phyloP scores from a whole-genome alignment of 2,113 vertebrate species.

The Platichthys stellatus region DNA sequence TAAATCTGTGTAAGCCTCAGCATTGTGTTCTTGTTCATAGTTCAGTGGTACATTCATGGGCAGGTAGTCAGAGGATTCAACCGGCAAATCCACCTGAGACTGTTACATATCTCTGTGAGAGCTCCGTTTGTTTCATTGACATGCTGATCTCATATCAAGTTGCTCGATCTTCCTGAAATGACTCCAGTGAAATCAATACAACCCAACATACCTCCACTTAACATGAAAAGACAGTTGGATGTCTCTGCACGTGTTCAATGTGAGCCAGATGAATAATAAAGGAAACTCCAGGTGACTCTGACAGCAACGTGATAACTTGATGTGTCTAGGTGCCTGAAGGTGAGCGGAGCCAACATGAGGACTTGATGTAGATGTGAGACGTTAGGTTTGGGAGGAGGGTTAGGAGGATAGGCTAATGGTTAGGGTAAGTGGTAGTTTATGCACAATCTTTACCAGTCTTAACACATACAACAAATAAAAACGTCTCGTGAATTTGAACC shows the following conservation, averaged over 20 bases:
- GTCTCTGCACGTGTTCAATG: conserved; percentile 23
- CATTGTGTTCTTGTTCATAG: not conserved
- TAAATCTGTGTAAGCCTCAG: no score
- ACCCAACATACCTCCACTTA: conserved; percentile 45
- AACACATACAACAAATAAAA: not conserved
- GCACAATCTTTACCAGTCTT: not conserved
- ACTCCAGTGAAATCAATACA: conserved; percentile 56
- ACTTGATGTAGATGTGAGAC: conserved; percentile 13
- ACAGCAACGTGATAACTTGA: conserved; percentile 30
- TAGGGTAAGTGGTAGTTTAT: not conserved
- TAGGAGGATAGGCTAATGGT: not conserved
- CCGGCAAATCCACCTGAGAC: not conserved
- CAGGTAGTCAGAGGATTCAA: not conserved
- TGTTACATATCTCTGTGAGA: conserved; percentile 40
- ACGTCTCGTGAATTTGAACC: conserved; percentile 31
- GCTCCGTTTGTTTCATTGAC: conserved; percentile 31
- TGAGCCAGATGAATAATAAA: conserved; percentile 47
- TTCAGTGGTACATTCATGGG: no score
- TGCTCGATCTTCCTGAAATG: conserved; percentile 64
- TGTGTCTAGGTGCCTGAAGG: conserved; percentile 35
- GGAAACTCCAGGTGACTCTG: conserved; percentile 29
- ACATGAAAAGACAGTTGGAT: conserved; percentile 48
- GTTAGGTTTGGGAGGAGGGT: not conserved
- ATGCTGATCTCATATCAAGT: conserved; percentile 50
- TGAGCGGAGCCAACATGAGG: not conserved